Evolutionary conservation across 2,113 vertebrate genomes (phyloP).

Genomic region (Cephalophus harveyi): DNA sequence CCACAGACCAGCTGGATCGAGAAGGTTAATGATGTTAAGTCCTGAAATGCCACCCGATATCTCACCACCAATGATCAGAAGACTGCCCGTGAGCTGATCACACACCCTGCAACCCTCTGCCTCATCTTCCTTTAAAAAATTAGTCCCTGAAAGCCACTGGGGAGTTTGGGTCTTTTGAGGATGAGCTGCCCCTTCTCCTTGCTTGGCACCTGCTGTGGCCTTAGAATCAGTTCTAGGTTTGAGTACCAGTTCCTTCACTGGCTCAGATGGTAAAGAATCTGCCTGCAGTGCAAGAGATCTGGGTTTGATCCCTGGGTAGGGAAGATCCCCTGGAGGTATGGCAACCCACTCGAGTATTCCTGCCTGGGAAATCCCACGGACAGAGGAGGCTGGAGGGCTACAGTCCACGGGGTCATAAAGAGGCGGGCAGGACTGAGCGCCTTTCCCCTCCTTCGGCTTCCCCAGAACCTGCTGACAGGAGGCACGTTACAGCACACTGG

Average conservation of each 20-base stretch:
- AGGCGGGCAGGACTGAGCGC: rapidly evolving
- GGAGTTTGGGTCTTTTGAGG: not conserved
- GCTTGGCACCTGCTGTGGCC: not conserved
- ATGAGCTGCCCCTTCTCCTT: not conserved
- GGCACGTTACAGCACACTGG: not conserved
- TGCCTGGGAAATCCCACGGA: not conserved
- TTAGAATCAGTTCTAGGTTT: not conserved
- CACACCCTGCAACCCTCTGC: too few relatives aligned
- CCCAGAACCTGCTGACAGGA: not conserved
- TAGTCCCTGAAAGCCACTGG: not conserved
- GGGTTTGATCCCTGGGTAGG: not conserved
- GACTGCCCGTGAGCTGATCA: not conserved
- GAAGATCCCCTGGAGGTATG: not conserved
- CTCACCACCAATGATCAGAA: not conserved
- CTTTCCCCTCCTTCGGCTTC: not conserved
- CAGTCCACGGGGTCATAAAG: not conserved
- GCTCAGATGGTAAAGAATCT: not conserved
- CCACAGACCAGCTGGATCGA: not conserved
- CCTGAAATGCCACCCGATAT: not conserved
- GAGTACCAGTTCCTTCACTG: not conserved
- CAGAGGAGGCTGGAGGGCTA: not conserved
- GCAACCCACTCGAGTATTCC: not conserved
- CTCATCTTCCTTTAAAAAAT: not conserved
- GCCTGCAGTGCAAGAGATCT: not conserved
- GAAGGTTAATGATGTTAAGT: not conserved